Conservation (phyloP, 1,140 invertebrate species). For the Pseudomyrmex concolor region DNA sequence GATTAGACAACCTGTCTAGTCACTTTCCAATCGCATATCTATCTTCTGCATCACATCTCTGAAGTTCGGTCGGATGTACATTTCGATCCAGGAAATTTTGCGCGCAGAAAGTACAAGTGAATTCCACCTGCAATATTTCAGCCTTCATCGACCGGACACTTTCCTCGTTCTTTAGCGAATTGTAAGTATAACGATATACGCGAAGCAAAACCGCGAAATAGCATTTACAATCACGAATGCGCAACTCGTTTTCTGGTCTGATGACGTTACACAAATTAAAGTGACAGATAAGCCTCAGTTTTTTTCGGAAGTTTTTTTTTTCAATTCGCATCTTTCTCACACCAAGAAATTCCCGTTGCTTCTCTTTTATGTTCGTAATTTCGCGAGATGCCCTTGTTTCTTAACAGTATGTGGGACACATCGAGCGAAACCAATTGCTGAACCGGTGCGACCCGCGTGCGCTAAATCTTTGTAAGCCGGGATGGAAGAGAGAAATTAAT, state of each 20-base stretch:
- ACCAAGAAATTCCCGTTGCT: slow-evolving; percentile 67
- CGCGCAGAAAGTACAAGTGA: background rate
- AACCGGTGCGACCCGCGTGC: background rate
- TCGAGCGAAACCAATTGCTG: slow-evolving; percentile 50
- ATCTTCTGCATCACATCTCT: slow-evolving; percentile 14
- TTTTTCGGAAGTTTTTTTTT: no score
- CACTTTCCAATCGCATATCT: slow-evolving; percentile 22
- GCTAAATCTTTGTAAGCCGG: slow-evolving; percentile 4
- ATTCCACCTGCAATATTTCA: background rate
- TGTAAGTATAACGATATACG: background rate
- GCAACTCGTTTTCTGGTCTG: background rate
- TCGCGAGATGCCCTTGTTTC: slow-evolving; percentile 14
- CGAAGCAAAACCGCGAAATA: slow-evolving; percentile 11
- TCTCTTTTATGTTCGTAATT: slow-evolving; percentile 43
- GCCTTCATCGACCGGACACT: background rate
- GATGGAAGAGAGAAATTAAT: no score
- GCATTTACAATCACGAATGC: background rate
- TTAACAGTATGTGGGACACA: slow-evolving; percentile 55
- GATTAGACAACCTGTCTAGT: slow-evolving; percentile 27
- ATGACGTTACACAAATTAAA: no score
- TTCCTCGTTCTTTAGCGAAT: background rate
- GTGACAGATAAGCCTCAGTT: no score
- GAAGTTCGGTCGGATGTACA: slow-evolving; percentile 8
- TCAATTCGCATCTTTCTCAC: slow-evolving; percentile 9
- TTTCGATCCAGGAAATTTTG: background rate